phyloP scores from a whole-genome alignment of 2,797 vertebrate genomes.

The Melanotaenia nigrans region DNA sequence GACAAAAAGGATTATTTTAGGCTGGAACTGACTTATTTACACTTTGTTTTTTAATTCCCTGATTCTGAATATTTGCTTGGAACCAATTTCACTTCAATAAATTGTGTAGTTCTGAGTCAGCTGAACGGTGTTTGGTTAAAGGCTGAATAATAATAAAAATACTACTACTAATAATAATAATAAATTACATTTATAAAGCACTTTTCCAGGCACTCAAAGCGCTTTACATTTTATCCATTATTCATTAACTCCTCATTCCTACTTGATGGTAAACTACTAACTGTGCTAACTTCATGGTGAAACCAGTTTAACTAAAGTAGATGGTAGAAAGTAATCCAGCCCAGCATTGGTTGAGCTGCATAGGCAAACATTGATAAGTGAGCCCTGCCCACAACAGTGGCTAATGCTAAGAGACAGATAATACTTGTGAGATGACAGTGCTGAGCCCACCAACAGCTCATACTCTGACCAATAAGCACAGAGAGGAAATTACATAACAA shows the following conservation, averaged over 20 bases:
- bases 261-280: background rate
- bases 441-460: constrained; percentile 68
- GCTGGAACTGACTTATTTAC: background rate
- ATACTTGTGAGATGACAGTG: constrained; percentile 69
- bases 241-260: too few species aligned
- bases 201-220: too few species aligned
- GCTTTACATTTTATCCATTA: too few species aligned
- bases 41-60: background rate
- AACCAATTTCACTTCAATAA: background rate
- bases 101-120: background rate
- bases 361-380: constrained; percentile 49
- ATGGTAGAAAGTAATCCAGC: constrained; percentile 29
- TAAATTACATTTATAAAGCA: too few species aligned
- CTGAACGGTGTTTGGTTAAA: background rate
- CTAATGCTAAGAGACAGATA: constrained; percentile 66
- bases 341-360: constrained; percentile 37
- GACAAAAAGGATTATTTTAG: background rate
- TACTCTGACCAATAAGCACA: constrained; percentile 57
- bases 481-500: constrained; percentile 77
- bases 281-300: constrained; percentile 2
- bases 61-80: background rate
- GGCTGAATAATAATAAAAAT: background rate
- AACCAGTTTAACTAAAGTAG: constrained; percentile 30
- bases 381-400: constrained; percentile 49
- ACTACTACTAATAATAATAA: too few species aligned